Evolutionary conservation across 2,888 invertebrate species (phyloP).

Genomic region (Coelogynopora nodosa): DNA sequence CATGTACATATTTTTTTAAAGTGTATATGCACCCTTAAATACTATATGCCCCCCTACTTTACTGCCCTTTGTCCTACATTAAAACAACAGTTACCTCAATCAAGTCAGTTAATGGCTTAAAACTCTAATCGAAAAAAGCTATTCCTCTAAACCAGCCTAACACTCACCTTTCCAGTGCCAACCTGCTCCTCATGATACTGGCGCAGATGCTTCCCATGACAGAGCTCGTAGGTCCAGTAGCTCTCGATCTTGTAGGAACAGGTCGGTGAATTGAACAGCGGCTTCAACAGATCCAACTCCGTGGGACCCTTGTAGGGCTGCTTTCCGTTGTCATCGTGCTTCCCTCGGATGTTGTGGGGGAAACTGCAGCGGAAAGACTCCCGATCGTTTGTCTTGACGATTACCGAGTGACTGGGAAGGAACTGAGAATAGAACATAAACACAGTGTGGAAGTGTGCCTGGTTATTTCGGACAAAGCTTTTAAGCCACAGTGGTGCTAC

Average conservation of each 20-base stretch:
- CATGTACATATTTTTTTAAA: no score
- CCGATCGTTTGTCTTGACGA: slow-evolving; percentile 8
- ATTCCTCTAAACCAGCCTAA: no score
- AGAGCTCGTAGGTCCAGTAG: slow-evolving; percentile 94
- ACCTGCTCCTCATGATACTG: slow-evolving; percentile 84
- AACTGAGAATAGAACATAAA: no score
- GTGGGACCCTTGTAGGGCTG: slow-evolving; percentile 67
- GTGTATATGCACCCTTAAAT: no score
- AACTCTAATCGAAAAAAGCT: no score
- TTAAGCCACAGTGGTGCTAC: no score
- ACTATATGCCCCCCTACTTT: no score
- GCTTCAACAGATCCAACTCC: slow-evolving; percentile 73
- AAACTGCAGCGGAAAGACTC: slow-evolving; percentile 30
- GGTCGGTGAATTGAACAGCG: slow-evolving; percentile 73
- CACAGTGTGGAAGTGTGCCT: no score
- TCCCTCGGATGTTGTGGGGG: background rate
- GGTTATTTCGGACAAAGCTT: no score
- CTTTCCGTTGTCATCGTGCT: slow-evolving; percentile 41
- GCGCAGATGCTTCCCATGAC: slow-evolving; percentile 81
- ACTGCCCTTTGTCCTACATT: no score
- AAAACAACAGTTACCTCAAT: no score
- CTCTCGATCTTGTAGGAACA: slow-evolving; percentile 71
- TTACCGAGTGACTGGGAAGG: background rate
- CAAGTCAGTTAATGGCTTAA: no score
- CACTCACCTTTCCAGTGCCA: background rate